Percentiles rank a stretch among this genome's conserved stretches.
These are phyloP conservation scores for Orius laevigatus DNA, from an alignment of 1,140 invertebrate species.

Conservation along the genomic window DNA sequence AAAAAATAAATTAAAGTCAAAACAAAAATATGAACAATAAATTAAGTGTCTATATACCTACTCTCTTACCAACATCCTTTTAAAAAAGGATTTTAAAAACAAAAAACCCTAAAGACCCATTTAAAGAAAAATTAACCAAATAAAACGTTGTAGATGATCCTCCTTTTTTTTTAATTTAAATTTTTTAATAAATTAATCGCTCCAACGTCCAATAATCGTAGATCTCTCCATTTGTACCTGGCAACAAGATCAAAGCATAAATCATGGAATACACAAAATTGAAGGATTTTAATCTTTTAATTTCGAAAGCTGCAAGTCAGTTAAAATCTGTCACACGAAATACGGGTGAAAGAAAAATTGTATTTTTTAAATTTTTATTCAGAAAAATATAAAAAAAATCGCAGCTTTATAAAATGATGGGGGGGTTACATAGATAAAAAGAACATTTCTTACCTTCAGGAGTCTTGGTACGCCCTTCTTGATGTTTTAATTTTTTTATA, in stretches of 20 bases:
- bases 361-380: too few species aligned
- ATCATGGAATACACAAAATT: constrained; percentile 13
- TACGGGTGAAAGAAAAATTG: too few species aligned
- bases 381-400: too few species aligned
- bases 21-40: background rate
- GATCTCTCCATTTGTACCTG: background rate
- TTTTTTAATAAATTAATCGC: too few species aligned
- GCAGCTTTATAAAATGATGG: too few species aligned
- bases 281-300: background rate
- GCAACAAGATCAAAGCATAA: constrained; percentile 21
- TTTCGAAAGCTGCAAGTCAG: too few species aligned
- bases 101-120: background rate
- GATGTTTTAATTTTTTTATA: too few species aligned
- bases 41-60: constrained; percentile 1
- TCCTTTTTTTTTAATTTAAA: background rate
- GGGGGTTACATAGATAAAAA: too few species aligned
- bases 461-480: background rate
- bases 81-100: background rate
- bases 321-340: too few species aligned
- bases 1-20: too few species aligned
- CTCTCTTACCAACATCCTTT: constrained; percentile 3
- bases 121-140: background rate
- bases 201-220: background rate
- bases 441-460: constrained; percentile 3
- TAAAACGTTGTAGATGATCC: background rate